These are phyloP conservation scores for Candoia aspera DNA, from an alignment of 2,113 vertebrate species.

Conservation along the genomic window DNA sequence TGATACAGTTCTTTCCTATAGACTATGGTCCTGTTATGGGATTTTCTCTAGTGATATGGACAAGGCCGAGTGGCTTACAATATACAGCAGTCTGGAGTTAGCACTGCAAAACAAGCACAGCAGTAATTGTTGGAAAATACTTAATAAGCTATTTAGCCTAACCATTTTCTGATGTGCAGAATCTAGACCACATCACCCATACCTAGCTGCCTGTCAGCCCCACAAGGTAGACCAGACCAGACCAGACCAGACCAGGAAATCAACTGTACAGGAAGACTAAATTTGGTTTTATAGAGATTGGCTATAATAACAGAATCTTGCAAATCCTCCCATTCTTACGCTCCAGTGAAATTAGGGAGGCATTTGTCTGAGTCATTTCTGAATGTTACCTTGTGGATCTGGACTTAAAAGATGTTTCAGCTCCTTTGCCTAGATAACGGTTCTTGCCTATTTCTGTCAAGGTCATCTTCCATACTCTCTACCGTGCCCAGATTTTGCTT, in stretches of 20 bases:
- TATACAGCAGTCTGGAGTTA: not conserved
- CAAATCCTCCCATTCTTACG: not conserved
- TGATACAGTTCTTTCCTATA: conserved; percentile 18
- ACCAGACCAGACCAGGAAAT: not conserved
- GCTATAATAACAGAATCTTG: not conserved
- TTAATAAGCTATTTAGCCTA: not conserved
- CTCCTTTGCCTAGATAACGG: not conserved
- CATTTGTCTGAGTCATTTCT: not conserved
- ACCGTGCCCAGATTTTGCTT: not conserved
- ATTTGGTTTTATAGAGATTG: not conserved
- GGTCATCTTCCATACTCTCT: not conserved
- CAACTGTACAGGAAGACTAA: not conserved
- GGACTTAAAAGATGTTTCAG: not conserved
- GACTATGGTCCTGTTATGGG: not conserved
- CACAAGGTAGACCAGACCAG: not conserved
- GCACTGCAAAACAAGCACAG: not conserved
- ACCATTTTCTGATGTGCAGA: not conserved
- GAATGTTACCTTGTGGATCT: not conserved
- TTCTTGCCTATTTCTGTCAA: not conserved
- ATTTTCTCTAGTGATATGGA: not conserved
- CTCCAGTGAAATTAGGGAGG: not conserved
- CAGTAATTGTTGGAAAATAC: not conserved
- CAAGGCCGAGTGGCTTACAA: not conserved
- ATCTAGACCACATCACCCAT: not conserved
- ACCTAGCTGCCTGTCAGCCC: not conserved